phyloP scores from a whole-genome alignment of 2,797 vertebrate genomes.

The Tarsius wallacei region DNA sequence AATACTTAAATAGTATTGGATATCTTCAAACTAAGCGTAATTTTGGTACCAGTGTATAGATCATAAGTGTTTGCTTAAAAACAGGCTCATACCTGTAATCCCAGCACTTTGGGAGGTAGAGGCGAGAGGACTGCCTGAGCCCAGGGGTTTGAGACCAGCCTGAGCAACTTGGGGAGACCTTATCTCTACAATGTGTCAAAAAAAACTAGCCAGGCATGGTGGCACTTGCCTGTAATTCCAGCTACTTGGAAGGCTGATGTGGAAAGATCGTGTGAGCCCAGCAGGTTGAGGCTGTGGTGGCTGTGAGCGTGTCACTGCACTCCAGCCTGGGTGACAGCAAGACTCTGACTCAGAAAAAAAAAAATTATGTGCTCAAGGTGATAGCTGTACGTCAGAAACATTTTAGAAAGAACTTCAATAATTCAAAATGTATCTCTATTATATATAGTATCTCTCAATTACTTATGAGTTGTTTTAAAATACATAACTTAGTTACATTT shows the following conservation, averaged over 20 bases:
- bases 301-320: too few species aligned
- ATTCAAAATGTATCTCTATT: not conserved
- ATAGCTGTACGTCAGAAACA: not conserved
- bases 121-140: too few species aligned
- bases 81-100: not conserved
- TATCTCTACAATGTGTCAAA: too few species aligned
- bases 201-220: too few species aligned
- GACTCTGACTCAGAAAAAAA: not conserved
- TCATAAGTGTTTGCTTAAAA: constrained; percentile 40
- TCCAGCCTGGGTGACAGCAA: too few species aligned
- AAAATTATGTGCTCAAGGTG: not conserved
- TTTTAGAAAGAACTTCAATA: constrained; percentile 40
- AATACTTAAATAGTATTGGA: not conserved
- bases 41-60: not conserved
- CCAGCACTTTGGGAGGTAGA: too few species aligned
- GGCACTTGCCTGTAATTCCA: too few species aligned
- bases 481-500: not conserved
- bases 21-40: constrained; percentile 60
- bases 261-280: too few species aligned
- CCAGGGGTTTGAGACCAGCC: too few species aligned
- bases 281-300: too few species aligned
- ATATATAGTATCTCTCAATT: not conserved
- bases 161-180: too few species aligned
- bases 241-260: too few species aligned
- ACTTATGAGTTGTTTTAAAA: constrained; percentile 63